Evolutionary conservation across 2,888 invertebrate genomes (phyloP).

Genomic region (Diarsia brunnea): DNA sequence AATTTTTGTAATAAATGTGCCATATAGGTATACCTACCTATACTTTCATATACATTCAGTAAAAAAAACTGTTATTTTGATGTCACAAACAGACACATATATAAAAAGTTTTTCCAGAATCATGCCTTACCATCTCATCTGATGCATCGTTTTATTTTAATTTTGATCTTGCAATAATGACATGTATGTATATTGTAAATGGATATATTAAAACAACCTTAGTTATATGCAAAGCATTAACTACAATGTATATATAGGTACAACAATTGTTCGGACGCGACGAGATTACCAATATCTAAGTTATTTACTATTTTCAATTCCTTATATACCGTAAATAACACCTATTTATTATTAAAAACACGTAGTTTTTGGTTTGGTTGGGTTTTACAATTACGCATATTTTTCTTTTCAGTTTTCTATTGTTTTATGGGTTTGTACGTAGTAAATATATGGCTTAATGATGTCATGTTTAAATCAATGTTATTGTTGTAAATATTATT

Average conservation of each 20-base stretch:
- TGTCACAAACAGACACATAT: too few species aligned
- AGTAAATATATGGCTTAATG: not conserved
- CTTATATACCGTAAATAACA: not conserved
- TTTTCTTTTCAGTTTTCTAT: not conserved
- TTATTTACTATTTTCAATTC: conserved; percentile 14
- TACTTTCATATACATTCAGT: too few species aligned
- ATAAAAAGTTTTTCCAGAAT: too few species aligned
- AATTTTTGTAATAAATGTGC: too few species aligned
- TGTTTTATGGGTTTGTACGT: conserved; percentile 9
- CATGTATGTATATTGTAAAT: conserved; percentile 14
- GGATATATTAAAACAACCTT: conserved; percentile 56
- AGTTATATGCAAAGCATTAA: conserved; percentile 53
- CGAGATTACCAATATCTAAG: conserved; percentile 33
- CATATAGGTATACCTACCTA: too few species aligned
- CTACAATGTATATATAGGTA: conserved; percentile 10
- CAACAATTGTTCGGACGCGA: conserved; percentile 42
- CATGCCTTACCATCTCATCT: too few species aligned
- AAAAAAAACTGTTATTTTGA: too few species aligned
- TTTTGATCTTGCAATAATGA: too few species aligned
- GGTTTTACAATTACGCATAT: conserved; percentile 7
- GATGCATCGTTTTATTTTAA: too few species aligned
- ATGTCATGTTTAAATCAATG: not conserved
- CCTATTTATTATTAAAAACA: conserved; percentile 12
- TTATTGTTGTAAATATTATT: not conserved
- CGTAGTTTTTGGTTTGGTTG: not conserved